These are phyloP conservation scores for Acromyrmex heyeri DNA, from an alignment of 1,140 invertebrate genomes.

Conservation along the genomic window DNA sequence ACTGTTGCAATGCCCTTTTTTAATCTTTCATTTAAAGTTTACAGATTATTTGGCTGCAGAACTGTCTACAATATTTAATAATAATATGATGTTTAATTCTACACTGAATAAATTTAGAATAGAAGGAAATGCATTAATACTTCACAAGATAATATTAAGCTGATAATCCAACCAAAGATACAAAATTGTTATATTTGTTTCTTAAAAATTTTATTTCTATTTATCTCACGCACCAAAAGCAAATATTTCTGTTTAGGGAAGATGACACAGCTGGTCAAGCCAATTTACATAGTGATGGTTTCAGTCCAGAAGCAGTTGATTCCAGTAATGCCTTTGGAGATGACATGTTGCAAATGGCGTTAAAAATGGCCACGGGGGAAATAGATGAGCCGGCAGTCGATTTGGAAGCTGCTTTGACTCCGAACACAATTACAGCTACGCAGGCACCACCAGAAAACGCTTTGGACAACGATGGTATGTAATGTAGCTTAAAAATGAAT, in stretches of 20 bases:
- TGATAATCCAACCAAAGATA: neutral
- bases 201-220: slow-evolving; percentile 46
- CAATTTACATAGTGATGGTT: slow-evolving; percentile 79
- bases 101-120: neutral
- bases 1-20: too few relatives aligned
- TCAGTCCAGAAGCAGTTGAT: slow-evolving; percentile 88
- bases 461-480: slow-evolving; percentile 80
- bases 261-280: slow-evolving; percentile 81
- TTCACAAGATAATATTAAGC: neutral
- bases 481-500: neutral
- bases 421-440: slow-evolving; percentile 91
- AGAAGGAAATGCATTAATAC: neutral
- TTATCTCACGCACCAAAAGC: slow-evolving; percentile 52
- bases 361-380: slow-evolving; percentile 94
- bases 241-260: slow-evolving; percentile 72
- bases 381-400: slow-evolving; percentile 92
- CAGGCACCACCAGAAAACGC: slow-evolving; percentile 85
- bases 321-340: slow-evolving; percentile 92
- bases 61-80: too few relatives aligned
- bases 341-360: slow-evolving; percentile 95
- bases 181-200: slow-evolving; percentile 26
- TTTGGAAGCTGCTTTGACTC: slow-evolving; percentile 91
- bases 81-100: neutral
- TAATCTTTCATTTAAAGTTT: too few relatives aligned
- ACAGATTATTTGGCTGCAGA: too few relatives aligned